Conservation (phyloP, 1,140 invertebrate species). For the Leptonema lineaticorne region DNA sequence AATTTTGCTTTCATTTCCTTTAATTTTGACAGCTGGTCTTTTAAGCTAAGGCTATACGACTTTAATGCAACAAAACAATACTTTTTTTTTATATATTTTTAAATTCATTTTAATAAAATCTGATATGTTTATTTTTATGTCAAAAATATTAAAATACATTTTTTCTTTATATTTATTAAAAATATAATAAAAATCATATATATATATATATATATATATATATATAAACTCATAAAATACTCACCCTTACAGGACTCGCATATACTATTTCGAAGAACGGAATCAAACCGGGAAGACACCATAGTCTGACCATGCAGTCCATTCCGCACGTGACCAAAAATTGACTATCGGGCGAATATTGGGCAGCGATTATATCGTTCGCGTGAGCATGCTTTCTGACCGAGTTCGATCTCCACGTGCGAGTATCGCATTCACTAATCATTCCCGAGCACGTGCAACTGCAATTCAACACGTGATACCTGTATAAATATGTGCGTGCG, state of each 20-base stretch:
- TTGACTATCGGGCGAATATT: slow-evolving; percentile 27
- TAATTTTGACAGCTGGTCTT: no score
- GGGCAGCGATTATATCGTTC: slow-evolving; percentile 16
- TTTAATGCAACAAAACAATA: no score
- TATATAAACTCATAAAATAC: no score
- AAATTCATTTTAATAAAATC: no score
- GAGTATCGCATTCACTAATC: not conserved
- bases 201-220: no score
- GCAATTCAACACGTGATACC: not conserved
- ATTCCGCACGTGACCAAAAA: slow-evolving; percentile 35
- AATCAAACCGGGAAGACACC: slow-evolving; percentile 26
- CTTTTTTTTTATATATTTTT: no score
- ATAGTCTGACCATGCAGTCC: slow-evolving; percentile 34
- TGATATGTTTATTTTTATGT: no score
- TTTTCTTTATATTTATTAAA: no score
- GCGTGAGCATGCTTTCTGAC: slow-evolving; percentile 14
- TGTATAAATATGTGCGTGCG: not conserved
- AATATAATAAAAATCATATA: no score
- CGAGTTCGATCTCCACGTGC: not conserved
- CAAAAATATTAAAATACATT: no score
- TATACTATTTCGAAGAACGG: slow-evolving; percentile 37
- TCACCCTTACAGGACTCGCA: slow-evolving; percentile 30
- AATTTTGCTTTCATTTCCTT: no score
- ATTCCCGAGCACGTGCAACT: slow-evolving; percentile 10
- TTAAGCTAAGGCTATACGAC: no score